phyloP scores from a whole-genome alignment of 2,113 vertebrate genomes.

The Parus major region DNA sequence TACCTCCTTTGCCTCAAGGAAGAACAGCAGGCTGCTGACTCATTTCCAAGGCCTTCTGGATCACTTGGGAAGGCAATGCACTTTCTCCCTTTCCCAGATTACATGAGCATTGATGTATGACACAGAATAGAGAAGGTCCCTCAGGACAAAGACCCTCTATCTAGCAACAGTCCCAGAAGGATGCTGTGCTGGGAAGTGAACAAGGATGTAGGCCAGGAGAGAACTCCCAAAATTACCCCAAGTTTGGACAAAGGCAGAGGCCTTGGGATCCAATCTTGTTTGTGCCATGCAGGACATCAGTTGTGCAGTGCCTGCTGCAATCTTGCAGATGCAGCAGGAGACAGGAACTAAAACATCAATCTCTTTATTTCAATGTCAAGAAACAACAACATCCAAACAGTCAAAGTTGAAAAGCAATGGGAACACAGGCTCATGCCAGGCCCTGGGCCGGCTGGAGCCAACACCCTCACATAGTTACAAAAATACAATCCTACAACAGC shows the following conservation, averaged over 20 bases:
- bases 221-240: background rate
- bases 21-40: background rate
- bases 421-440: slow-evolving; percentile 14
- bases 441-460: background rate
- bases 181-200: background rate
- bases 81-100: background rate
- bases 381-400: slow-evolving; percentile 67
- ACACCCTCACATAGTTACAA: slow-evolving; percentile 56
- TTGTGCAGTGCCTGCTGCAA: rapidly evolving
- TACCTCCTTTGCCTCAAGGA: background rate
- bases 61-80: background rate
- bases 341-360: slow-evolving; percentile 55
- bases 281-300: background rate
- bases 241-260: background rate
- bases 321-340: background rate
- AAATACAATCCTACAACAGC: slow-evolving; percentile 64
- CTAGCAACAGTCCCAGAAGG: background rate
- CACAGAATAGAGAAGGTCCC: background rate
- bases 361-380: slow-evolving; percentile 70
- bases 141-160: background rate
- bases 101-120: background rate
- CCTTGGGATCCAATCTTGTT: background rate
- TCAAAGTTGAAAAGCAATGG: slow-evolving; percentile 39
- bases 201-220: background rate
- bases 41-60: background rate